Percentiles rank a stretch among this genome's conserved stretches.
phyloP scores from a whole-genome alignment of 1,140 invertebrate genomes.

The Eubasilissa regina region DNA sequence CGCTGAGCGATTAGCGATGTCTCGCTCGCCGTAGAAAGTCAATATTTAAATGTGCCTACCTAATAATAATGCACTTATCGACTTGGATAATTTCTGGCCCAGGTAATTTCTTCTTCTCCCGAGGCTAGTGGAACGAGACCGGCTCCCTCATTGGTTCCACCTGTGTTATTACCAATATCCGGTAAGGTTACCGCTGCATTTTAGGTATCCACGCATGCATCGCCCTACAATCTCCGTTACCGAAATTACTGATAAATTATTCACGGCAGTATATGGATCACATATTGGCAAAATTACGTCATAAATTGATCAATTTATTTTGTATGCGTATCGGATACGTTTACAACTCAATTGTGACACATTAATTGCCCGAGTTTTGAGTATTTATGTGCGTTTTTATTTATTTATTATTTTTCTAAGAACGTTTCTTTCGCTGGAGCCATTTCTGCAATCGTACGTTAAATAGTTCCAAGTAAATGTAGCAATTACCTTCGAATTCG shows the following conservation, averaged over 20 bases:
- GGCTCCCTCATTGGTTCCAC: background rate
- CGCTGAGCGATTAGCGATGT: background rate
- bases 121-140: conserved; percentile 1
- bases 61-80: conserved; percentile 30
- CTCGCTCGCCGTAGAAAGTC: conserved; percentile 6
- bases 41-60: conserved; percentile 4
- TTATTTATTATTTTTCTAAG: too few species aligned
- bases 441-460: too few species aligned
- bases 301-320: background rate
- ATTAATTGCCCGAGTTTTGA: background rate
- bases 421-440: too few species aligned
- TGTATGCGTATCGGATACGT: too few species aligned
- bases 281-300: background rate
- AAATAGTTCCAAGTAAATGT: too few species aligned
- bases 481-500: too few species aligned
- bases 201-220: background rate
- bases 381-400: too few species aligned
- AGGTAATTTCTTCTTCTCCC: background rate
- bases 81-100: background rate
- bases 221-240: background rate
- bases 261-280: background rate
- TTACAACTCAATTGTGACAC: background rate
- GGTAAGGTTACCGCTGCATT: conserved; percentile 10
- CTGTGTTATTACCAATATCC: conserved; percentile 30
- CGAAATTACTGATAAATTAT: background rate